These are phyloP conservation scores for Oplegnathus fasciatus DNA, from an alignment of 2,113 vertebrate species.

Conservation along the genomic window DNA sequence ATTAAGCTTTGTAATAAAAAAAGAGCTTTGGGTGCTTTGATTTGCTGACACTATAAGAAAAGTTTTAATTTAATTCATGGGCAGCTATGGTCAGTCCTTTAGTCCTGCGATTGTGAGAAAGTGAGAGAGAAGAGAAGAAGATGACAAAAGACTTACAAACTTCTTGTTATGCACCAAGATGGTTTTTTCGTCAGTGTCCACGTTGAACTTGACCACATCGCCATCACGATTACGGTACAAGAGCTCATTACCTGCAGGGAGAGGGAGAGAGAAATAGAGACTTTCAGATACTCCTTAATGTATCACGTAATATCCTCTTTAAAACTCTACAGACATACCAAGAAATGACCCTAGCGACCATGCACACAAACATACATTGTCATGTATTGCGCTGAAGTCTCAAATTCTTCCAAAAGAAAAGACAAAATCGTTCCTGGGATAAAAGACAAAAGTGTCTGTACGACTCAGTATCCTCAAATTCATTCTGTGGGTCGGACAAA, in stretches of 20 bases:
- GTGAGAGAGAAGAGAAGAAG: neutral
- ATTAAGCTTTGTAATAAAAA: conserved; percentile 50
- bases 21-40: conserved; percentile 48
- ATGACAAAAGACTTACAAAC: conserved; percentile 89
- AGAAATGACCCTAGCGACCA: neutral
- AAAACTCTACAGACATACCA: neutral
- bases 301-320: neutral
- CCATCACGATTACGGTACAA: conserved; percentile 92
- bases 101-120: neutral
- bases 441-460: neutral
- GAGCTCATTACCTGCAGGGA: conserved; percentile 89
- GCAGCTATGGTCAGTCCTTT: neutral
- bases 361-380: neutral
- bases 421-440: neutral
- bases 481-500: neutral
- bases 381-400: neutral
- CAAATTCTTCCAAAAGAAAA: neutral
- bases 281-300: neutral
- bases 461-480: neutral
- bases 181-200: conserved; percentile 88
- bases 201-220: conserved; percentile 89
- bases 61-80: conserved; percentile 39
- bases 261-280: neutral
- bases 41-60: conserved; percentile 56
- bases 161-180: conserved; percentile 95